A percentile compares a stretch with the other conserved stretches of the same genome.
Evolutionary conservation across 2,888 invertebrate genomes (phyloP).

Genomic region (Fabriciana adippe): DNA sequence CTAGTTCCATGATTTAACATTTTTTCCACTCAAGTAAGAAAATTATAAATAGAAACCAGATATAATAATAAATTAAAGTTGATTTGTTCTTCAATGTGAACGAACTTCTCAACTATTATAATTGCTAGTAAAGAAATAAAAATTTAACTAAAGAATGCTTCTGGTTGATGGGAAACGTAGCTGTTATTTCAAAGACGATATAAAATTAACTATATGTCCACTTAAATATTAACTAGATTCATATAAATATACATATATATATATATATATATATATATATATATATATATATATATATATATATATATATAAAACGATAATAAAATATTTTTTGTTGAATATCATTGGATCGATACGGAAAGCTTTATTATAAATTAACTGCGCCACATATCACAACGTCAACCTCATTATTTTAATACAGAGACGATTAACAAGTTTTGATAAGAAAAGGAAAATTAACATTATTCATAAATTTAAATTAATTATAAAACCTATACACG

Average conservation of each 20-base stretch:
- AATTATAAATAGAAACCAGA: neutral
- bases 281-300: too few species aligned
- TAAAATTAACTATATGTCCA: too few species aligned
- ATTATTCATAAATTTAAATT: conserved; percentile 20
- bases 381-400: conserved; percentile 23
- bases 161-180: too few species aligned
- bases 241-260: too few species aligned
- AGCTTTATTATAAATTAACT: conserved; percentile 7
- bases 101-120: neutral
- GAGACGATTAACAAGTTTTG: conserved; percentile 34
- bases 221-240: too few species aligned
- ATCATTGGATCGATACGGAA: neutral
- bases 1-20: neutral
- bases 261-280: too few species aligned
- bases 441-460: conserved; percentile 33
- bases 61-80: conserved; percentile 10
- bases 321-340: too few species aligned
- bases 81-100: neutral
- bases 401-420: conserved; percentile 27
- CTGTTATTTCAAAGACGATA: too few species aligned
- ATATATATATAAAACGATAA: too few species aligned
- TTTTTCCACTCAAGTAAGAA: neutral
- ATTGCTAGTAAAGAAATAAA: neutral
- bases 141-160: too few species aligned
- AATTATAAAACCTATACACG: conserved; percentile 10